These are phyloP conservation scores for Archivesica marissinica DNA, from an alignment of 1,140 invertebrate species.

Conservation along the genomic window DNA sequence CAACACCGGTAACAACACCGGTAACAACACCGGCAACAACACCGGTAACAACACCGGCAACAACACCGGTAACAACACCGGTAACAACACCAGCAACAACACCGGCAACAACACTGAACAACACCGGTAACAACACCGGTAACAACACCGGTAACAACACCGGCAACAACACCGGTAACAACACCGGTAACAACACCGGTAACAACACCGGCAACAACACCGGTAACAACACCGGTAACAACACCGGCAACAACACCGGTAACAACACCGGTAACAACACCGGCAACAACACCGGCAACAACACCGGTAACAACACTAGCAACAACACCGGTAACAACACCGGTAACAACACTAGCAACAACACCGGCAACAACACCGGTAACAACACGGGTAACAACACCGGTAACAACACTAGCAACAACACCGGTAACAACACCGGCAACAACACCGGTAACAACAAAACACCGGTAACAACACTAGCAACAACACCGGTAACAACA, in stretches of 20 bases:
- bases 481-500: constrained; percentile 1
- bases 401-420: too few species aligned
- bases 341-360: constrained; percentile 1
- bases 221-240: constrained; percentile 1
- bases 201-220: constrained; percentile 1
- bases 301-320: not conserved
- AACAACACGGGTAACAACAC: too few species aligned
- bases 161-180: constrained; percentile 1
- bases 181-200: constrained; percentile 1
- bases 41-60: constrained; percentile 1
- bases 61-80: constrained; percentile 1
- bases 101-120: constrained; percentile 1
- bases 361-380: too few species aligned
- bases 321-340: not conserved
- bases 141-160: constrained; percentile 1
- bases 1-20: not conserved
- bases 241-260: not conserved
- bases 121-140: constrained; percentile 1
- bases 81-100: constrained; percentile 1
- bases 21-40: constrained; percentile 1
- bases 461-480: constrained; percentile 1
- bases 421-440: constrained; percentile 1
- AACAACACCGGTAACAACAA: not conserved
- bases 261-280: not conserved
- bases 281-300: not conserved